Evolutionary conservation across 2,113 vertebrate genomes (phyloP), one percentile per base, ranked within the genome.

Genomic region (Propithecus coquereli): DNA sequence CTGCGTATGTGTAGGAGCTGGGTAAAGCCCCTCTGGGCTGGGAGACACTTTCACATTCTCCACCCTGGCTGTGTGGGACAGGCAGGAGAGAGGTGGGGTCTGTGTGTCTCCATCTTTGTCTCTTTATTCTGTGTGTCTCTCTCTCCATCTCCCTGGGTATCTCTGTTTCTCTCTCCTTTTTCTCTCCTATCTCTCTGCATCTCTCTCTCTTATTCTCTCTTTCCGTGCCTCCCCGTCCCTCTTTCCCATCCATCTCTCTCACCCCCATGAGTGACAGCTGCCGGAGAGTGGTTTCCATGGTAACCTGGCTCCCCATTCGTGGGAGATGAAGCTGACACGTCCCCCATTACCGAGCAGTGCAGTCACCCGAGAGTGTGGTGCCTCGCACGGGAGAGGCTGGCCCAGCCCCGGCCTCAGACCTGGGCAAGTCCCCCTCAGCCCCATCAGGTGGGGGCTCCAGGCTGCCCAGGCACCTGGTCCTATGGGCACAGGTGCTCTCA

Each of bases 261-360:
- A 95, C 93, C 97, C 97, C 98, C 96, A 92, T 98, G 99, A 98
- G 97, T 99, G 98, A 96, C 98, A 98, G 98, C 97, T 95, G 68
- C 97, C 98, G 95, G 98, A 98, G 98, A 98, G 98, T 91, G 59
- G 99, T 99, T 99, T 98, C 99, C 99, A 99, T 99, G 98, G 99
- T 98, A 99, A 99, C 99, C 94, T 96, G 96, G 98, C 98, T 98
- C 98, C 50, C 94, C 93, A 87, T 97, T 47, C n/a, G 92, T 14
- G 92, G 90, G 87, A 96, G 90, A 73, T 34, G 73, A 74, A 68
- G 77, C 96, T 91, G 86, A 86, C 86, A 85, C 89, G 84, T 93
- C 95, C 97, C 95, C 87, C 91, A 95, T 97, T 91, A 87, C 95
- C 95, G 96, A 96, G 96, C 96, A 79, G 83, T 14, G 91, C 96